Conservation (phyloP, 2,797 vertebrate genomes). For the Thripadectes ignobilis region DNA sequence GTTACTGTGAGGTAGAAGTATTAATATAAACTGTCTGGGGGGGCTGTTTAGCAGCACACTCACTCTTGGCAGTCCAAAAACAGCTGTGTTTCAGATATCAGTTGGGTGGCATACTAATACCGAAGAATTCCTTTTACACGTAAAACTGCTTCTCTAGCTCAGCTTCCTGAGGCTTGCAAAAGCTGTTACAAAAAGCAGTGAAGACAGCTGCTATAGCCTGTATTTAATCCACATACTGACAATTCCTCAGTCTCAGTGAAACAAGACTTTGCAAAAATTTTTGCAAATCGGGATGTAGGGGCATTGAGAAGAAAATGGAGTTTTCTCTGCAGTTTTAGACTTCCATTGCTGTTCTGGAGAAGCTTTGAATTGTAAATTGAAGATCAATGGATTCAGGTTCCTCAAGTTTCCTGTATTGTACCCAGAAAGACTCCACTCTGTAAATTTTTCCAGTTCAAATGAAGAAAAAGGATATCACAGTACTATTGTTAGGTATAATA, state of each 20-base stretch:
- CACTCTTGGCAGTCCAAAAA: not conserved
- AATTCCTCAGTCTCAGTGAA: not conserved
- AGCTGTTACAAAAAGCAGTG: not conserved
- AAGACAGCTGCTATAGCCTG: not conserved
- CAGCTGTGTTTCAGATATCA: not conserved
- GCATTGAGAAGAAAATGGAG: not conserved
- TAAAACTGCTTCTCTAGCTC: not conserved
- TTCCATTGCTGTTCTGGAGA: not conserved
- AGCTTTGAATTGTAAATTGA: not conserved
- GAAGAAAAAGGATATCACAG: not conserved
- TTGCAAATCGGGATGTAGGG: not conserved
- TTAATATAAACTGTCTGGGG: not conserved
- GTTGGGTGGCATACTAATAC: not conserved
- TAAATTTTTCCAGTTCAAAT: not conserved
- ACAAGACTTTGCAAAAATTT: not conserved
- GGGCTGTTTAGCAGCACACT: not conserved
- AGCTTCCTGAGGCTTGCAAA: not conserved
- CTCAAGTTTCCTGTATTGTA: not conserved
- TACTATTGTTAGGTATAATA: not conserved
- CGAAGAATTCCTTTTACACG: not conserved
- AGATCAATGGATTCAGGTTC: not conserved
- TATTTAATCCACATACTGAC: not conserved
- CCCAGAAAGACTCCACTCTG: not conserved
- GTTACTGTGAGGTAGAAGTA: not conserved
- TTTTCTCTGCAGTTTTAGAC: not conserved